Evolutionary conservation across 2,797 vertebrate species (phyloP), one percentile per base, ranked within the genome.

Genomic region (Forpus xanthops): DNA sequence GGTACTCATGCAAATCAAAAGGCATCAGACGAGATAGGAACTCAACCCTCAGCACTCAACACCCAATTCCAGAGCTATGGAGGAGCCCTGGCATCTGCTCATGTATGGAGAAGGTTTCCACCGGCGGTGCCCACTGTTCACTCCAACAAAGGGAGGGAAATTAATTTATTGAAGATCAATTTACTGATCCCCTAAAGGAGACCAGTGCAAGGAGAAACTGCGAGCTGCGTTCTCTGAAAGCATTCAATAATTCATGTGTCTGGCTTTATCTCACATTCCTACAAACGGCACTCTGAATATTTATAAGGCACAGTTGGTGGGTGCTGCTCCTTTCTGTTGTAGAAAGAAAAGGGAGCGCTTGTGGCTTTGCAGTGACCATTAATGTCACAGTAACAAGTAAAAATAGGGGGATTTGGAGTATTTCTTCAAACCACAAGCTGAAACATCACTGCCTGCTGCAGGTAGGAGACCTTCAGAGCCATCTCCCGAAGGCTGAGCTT

Each of bases 231-330:
- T 93, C 91, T 89, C 90, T 82, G 89, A 95, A 83, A 90, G 84
- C 89, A 90, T 87, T 97, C 86, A 97, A 97, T 97, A 96, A 97
- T 96, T 97, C 87, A 97, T 93, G 74, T 55, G 71, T 80, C 95
- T 96, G 92, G 90, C 95, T 96, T 89, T 61, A 86, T 79, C 85
- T 94, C 85, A 25, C 82, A 47, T 89, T 84, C 85, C 91, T 81
- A 74, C 90, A 65, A 89, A 89, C 79, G 37, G 86, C 42, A 20
- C 8, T 41, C 71, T 70, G 94, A 95, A 95, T 96, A 94, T 95
- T 96, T 81, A 94, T 94, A 71, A 93, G 78, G 68, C 8, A 60
- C 5, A 8, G 81, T 81, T 81, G 70, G 75, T 61, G 71, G 91
- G 68, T 55, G 60, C 72, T 55, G 78, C 5, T 90, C 65, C 50